Evolutionary conservation across 2,797 vertebrate species (phyloP), one percentile per base, ranked within the genome.

Genomic region (Vespertilio murinus): DNA sequence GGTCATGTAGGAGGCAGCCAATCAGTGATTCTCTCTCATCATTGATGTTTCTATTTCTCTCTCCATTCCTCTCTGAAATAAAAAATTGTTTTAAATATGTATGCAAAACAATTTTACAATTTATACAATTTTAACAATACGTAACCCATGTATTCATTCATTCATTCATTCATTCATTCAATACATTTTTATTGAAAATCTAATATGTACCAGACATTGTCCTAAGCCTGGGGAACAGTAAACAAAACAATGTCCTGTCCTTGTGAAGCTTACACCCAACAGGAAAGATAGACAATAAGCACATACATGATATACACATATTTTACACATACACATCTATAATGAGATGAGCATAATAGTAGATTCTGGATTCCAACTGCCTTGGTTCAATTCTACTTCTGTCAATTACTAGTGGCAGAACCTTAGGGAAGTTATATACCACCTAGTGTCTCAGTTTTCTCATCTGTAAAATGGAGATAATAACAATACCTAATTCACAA

Each of bases 101-200:
- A 49, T 8, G 45, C 25, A 77, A 75, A 80, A 42, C 40, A 42
- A 42, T 42, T 42, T 42, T 42, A 6, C 6, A 42, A 42, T 42
- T 42, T 42, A 42, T 42, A 42, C 40, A 42, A 42, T 42, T 42
- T 42, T 42, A 42, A 42, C 40, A 42, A 42, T 42, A 42, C 9
- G 40, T 70, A 92, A 80, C 30, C 42, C 12, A 11, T 3, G 45
- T 7, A 56, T 74, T 54, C 22, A 49, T 49, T 49, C 45, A 84
- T 42, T 91, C 42, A 56, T 74, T 54, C 22, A 49, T 49, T 49
- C 45, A 84, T 42, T 91, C 42, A 89, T 40, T 81, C 38, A 38
- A 30, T 4, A 22, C 16, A 47, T 59, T 79, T 94, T 90, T 85
- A 78, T 40, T 92, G 82, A 90, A 93, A 95, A 93, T 38, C 47